Conservation (phyloP, 2,113 vertebrate genomes). For the Grantiella picta region DNA sequence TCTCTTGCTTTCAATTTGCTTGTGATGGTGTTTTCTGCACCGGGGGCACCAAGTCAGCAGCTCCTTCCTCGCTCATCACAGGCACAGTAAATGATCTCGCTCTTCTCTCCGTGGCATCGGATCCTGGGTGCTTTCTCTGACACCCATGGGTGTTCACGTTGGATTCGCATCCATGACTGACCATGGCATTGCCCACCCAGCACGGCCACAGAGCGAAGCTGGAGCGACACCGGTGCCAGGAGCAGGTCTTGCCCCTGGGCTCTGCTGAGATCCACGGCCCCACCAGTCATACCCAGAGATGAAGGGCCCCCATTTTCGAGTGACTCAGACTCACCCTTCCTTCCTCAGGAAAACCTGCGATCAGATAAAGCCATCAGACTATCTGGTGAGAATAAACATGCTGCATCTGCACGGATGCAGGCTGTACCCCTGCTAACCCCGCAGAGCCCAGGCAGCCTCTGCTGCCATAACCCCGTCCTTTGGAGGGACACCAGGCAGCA, state of each 20-base stretch:
- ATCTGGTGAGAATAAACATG: slow-evolving; percentile 68
- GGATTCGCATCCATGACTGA: background rate
- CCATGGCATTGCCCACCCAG: background rate
- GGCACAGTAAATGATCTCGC: background rate
- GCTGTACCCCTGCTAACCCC: slow-evolving; percentile 37
- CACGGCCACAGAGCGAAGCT: background rate
- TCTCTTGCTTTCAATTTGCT: slow-evolving; percentile 28
- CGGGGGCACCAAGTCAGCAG: background rate
- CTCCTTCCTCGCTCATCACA: background rate
- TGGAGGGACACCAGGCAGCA: background rate
- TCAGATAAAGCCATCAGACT: slow-evolving; percentile 72
- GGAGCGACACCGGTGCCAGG: fast-evolving
- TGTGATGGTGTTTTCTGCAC: background rate
- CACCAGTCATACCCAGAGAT: slow-evolving; percentile 51
- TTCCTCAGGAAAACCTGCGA: slow-evolving; percentile 80
- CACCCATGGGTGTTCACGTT: background rate
- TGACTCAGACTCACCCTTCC: slow-evolving; percentile 75
- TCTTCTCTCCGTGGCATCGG: background rate
- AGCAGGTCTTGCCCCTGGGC: background rate
- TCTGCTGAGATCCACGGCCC: background rate
- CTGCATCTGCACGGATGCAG: slow-evolving; percentile 59
- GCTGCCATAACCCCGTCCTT: background rate
- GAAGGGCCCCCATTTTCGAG: slow-evolving; percentile 59
- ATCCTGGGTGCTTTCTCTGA: background rate
- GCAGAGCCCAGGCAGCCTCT: background rate